Conservation (phyloP, 2,888 invertebrate species). For the Tridacna gigas region DNA sequence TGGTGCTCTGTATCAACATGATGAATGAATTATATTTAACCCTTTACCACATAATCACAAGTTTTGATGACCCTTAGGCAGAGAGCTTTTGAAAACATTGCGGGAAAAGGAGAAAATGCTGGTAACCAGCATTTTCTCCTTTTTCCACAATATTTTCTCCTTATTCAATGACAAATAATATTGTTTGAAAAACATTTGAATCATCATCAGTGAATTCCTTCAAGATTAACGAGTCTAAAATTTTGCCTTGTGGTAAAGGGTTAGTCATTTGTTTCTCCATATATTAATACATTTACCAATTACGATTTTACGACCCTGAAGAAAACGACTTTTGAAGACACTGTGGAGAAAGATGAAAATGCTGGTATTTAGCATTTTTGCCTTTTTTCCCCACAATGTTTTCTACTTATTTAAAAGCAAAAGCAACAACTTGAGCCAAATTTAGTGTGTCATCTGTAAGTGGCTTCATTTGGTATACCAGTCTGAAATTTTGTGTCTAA, state of each 20-base stretch:
- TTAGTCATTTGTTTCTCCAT: not conserved
- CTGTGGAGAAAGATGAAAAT: not conserved
- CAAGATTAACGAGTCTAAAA: not conserved
- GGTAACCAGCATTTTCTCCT: not conserved
- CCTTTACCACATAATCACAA: not conserved
- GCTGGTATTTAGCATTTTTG: not conserved
- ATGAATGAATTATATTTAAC: too few relatives aligned
- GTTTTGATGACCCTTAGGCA: not conserved
- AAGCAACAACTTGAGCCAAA: not conserved
- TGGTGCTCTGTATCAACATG: too few relatives aligned
- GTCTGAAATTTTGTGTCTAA: not conserved
- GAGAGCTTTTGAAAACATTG: too few relatives aligned
- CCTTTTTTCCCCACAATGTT: not conserved
- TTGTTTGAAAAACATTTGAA: not conserved
- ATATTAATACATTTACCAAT: not conserved
- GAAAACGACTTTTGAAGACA: not conserved
- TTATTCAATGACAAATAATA: not conserved
- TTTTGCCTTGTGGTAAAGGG: not conserved
- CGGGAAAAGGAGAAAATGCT: not conserved
- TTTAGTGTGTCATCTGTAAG: not conserved
- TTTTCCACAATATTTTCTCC: not conserved
- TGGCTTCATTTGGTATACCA: not conserved
- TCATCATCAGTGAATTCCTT: not conserved
- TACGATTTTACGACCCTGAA: not conserved
- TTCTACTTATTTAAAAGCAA: not conserved